Conservation (phyloP, 2,888 invertebrate species). For the Saturnia japonica region DNA sequence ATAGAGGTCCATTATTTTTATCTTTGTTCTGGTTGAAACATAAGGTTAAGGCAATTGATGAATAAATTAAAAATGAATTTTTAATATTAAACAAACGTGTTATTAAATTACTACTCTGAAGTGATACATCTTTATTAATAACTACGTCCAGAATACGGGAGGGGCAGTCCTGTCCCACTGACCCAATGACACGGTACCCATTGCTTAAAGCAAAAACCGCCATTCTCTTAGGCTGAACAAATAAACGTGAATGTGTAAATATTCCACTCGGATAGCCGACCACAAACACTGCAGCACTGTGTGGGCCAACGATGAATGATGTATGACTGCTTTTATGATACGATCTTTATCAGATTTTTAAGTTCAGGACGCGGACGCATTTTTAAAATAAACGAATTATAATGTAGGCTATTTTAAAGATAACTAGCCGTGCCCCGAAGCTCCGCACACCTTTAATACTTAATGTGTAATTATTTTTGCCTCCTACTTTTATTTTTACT, state of each 20-base stretch:
- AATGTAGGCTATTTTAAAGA: background rate
- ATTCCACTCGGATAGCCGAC: slow-evolving; percentile 44
- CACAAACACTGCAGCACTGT: slow-evolving; percentile 42
- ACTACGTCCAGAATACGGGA: slow-evolving; percentile 45
- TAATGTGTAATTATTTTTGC: no score
- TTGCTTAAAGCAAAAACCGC: slow-evolving; percentile 57
- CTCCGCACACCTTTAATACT: no score
- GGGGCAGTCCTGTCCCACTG: slow-evolving; percentile 63
- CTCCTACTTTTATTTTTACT: no score
- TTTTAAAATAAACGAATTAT: background rate
- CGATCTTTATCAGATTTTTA: slow-evolving; percentile 33
- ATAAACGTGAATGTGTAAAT: slow-evolving; percentile 62
- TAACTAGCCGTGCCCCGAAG: background rate
- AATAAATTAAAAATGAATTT: background rate
- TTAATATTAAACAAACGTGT: background rate
- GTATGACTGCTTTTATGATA: slow-evolving; percentile 41
- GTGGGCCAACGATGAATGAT: slow-evolving; percentile 45
- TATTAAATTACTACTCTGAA: background rate
- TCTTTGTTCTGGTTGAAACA: no score
- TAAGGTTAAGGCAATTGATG: background rate
- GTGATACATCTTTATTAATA: background rate
- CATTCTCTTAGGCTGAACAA: slow-evolving; percentile 55
- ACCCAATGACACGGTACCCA: slow-evolving; percentile 63
- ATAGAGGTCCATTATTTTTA: background rate
- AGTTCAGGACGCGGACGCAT: slow-evolving; percentile 16